phyloP scores from a whole-genome alignment of 2,888 invertebrate species.

The Alentia gelatinosa region DNA sequence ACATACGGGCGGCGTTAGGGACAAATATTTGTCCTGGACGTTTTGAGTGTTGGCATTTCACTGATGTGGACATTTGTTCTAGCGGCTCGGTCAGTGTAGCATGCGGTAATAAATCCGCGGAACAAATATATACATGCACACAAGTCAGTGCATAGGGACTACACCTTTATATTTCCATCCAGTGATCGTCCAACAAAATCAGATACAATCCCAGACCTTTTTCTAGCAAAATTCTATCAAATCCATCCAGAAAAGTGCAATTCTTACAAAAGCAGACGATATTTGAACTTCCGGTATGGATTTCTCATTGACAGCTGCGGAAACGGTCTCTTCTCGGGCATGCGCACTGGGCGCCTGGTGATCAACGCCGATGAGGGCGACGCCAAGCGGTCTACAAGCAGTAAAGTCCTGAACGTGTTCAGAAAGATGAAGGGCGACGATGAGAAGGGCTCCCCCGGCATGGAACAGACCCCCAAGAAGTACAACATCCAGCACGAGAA shows the following conservation, averaged over 20 bases:
- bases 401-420: conserved; percentile 27
- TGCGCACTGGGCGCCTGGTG: conserved; percentile 54
- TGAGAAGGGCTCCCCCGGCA: conserved; percentile 9
- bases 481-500: conserved; percentile 42
- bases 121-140: not conserved
- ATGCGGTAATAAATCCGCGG: not conserved
- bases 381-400: not conserved
- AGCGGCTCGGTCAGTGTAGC: no score
- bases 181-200: not conserved
- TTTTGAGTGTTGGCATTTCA: no score
- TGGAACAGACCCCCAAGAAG: conserved; percentile 41
- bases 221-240: not conserved
- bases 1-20: no score
- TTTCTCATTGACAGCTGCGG: not conserved
- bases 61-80: no score
- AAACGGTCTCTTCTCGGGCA: conserved; percentile 36
- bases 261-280: not conserved
- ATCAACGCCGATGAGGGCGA: conserved; percentile 39
- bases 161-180: not conserved
- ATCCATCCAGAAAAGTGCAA: not conserved
- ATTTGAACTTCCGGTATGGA: not conserved
- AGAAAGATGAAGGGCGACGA: conserved; percentile 28
- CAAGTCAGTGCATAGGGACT: not conserved
- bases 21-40: no score
- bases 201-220: not conserved